phyloP scores from a whole-genome alignment of 2,888 invertebrate genomes.

The Syrista parreyssii region DNA sequence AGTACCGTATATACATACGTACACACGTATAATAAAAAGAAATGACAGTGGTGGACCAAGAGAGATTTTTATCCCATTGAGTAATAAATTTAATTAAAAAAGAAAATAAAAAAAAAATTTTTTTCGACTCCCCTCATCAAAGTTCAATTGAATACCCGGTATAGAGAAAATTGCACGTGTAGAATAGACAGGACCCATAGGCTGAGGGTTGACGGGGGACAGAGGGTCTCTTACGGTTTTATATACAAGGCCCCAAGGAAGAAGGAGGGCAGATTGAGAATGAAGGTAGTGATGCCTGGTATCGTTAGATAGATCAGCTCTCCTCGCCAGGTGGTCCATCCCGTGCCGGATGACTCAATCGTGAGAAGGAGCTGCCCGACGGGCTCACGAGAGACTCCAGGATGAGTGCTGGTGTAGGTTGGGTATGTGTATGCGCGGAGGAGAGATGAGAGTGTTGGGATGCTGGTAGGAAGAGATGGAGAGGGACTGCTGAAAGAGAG shows the following conservation, averaged over 20 bases:
- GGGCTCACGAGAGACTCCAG: constrained; percentile 26
- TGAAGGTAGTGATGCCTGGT: constrained; percentile 37
- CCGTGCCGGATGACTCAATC: constrained; percentile 62
- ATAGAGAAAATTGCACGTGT: too few species aligned
- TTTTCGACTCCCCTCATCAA: too few species aligned
- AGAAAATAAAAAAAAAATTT: too few species aligned
- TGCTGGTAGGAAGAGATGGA: constrained; percentile 1
- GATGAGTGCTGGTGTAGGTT: constrained; percentile 5
- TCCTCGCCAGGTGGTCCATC: constrained; percentile 62
- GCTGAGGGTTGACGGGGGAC: too few species aligned
- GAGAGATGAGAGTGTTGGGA: background rate
- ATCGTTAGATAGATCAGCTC: constrained; percentile 57
- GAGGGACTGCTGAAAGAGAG: constrained; percentile 15
- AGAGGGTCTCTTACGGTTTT: too few species aligned
- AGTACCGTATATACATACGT: too few species aligned
- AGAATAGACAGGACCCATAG: too few species aligned
- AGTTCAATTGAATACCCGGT: too few species aligned
- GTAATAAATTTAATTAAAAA: too few species aligned
- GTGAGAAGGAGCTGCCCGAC: constrained; percentile 59
- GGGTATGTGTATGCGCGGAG: constrained; percentile 19
- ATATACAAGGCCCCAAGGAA: background rate
- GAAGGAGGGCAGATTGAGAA: constrained; percentile 5
- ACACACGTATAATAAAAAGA: too few species aligned
- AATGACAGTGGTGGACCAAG: too few species aligned
- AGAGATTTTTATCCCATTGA: too few species aligned